phyloP scores from a whole-genome alignment of 2,113 vertebrate species.

The Saccopteryx leptura region DNA sequence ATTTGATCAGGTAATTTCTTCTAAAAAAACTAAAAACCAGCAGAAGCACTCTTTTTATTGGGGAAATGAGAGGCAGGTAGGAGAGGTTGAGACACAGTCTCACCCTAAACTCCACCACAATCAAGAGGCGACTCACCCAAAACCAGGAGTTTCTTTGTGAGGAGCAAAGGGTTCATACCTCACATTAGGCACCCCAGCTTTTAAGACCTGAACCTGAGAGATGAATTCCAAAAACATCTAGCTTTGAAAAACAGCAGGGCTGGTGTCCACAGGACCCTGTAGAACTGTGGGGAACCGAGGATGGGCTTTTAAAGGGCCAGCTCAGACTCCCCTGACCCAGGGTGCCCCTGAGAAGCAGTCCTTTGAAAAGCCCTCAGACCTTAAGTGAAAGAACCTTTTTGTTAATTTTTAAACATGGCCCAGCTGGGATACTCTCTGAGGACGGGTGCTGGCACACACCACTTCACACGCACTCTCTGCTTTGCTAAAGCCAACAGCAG shows the following conservation, averaged over 20 bases:
- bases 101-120: neutral
- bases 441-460: neutral
- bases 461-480: neutral
- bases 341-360: neutral
- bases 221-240: neutral
- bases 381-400: neutral
- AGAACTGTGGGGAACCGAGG: neutral
- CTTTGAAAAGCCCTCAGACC: neutral
- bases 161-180: neutral
- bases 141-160: neutral
- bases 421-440: neutral
- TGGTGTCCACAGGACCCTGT: rapidly evolving
- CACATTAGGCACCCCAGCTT: neutral
- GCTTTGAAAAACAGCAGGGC: neutral
- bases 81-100: neutral
- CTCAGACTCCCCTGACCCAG: neutral
- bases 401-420: neutral
- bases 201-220: neutral
- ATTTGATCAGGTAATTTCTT: neutral
- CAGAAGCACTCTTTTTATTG: neutral
- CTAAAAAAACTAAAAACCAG: neutral
- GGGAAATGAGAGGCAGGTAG: neutral
- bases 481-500: neutral
- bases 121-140: neutral
- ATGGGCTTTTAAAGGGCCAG: neutral